These are phyloP conservation scores for Piaya cayana DNA, from an alignment of 2,113 vertebrate species.

Conservation along the genomic window DNA sequence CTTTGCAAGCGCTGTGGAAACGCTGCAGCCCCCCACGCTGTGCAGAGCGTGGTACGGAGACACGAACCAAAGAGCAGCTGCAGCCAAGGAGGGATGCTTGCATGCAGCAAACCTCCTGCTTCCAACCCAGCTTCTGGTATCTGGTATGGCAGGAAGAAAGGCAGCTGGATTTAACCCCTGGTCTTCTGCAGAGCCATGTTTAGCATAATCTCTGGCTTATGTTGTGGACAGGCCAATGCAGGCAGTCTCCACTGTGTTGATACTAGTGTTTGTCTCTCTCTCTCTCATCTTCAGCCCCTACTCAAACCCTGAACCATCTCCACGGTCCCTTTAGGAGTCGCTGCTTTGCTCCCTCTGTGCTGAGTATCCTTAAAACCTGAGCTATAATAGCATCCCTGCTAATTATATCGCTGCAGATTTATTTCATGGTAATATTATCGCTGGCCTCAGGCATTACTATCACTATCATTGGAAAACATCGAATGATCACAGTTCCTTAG, in stretches of 20 bases:
- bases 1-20: background rate
- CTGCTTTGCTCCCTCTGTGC: background rate
- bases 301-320: background rate
- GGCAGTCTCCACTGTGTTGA: background rate
- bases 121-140: background rate
- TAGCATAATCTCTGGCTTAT: background rate
- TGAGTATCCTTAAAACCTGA: conserved; percentile 54
- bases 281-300: background rate
- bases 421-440: conserved; percentile 67
- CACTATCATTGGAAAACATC: conserved; percentile 54
- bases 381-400: conserved; percentile 41
- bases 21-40: fast-evolving
- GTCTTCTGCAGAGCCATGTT: background rate
- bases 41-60: fast-evolving
- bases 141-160: background rate
- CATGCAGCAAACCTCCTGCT: background rate
- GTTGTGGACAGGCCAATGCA: background rate
- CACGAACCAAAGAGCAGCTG: background rate
- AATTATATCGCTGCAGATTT: conserved; percentile 74
- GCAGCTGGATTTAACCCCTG: background rate
- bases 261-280: background rate
- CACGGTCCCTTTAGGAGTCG: background rate
- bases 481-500: conserved; percentile 46
- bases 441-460: conserved; percentile 65
- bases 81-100: background rate